Conservation (phyloP, 2,888 invertebrate genomes). For the Netelia melanura region DNA sequence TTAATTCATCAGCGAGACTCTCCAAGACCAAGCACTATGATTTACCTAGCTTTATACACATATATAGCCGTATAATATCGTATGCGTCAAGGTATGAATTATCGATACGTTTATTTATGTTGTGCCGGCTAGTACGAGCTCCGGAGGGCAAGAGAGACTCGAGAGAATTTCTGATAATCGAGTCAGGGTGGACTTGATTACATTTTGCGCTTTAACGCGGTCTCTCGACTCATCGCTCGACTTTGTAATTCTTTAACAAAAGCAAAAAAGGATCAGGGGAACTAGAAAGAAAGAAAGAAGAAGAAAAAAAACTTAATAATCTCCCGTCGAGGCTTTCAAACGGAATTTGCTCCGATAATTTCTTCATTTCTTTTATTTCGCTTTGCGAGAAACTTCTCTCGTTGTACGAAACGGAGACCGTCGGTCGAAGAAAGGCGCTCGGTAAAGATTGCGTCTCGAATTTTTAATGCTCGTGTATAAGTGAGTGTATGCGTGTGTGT, state of each 20-base stretch:
- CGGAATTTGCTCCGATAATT: slow-evolving; percentile 21
- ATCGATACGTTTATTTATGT: slow-evolving; percentile 59
- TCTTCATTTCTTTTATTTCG: not conserved
- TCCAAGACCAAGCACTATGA: slow-evolving; percentile 23
- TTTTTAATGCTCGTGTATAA: not conserved
- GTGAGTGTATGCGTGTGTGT: not conserved
- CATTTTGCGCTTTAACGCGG: slow-evolving; percentile 38
- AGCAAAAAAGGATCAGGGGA: not conserved
- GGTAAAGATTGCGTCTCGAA: slow-evolving; percentile 16
- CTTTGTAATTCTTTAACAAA: not conserved
- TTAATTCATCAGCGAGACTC: slow-evolving; percentile 50
- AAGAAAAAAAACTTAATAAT: not conserved
- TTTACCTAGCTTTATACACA: slow-evolving; percentile 38
- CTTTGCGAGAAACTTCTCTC: not conserved
- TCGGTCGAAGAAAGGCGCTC: not conserved
- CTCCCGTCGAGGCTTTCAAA: not conserved
- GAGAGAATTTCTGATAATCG: slow-evolving; percentile 45
- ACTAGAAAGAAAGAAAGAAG: too few relatives aligned
- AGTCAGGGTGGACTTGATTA: slow-evolving; percentile 30
- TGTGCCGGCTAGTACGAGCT: slow-evolving; percentile 19
- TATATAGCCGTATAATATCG: not conserved
- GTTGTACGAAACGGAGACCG: not conserved
- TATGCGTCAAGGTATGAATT: slow-evolving; percentile 50
- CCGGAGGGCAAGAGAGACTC: slow-evolving; percentile 2
- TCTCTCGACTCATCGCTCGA: slow-evolving; percentile 21